Conservation (phyloP, 2,113 vertebrate genomes). For the Lagopus muta region DNA sequence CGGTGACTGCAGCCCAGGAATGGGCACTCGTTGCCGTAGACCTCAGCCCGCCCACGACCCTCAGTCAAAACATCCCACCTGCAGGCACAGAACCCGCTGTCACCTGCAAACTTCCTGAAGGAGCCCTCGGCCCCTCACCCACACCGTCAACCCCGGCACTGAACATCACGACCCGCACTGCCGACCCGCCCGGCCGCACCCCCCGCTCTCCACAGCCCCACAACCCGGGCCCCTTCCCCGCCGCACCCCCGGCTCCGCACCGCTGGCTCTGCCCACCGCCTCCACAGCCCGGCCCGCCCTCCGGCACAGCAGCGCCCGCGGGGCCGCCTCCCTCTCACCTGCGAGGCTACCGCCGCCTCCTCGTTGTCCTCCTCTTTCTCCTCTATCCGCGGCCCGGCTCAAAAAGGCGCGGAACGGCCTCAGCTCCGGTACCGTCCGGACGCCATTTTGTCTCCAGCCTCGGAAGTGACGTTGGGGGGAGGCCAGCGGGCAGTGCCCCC, state of each 20-base stretch:
- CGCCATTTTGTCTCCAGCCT: constrained; percentile 77
- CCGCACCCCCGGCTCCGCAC: neutral
- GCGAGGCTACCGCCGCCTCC: neutral
- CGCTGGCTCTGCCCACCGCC: neutral
- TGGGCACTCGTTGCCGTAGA: no score
- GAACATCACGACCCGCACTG: no score
- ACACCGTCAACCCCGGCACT: no score
- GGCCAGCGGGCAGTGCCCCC: neutral
- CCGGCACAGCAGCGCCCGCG: neutral
- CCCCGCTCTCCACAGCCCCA: neutral
- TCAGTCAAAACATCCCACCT: no score
- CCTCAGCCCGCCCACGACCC: no score
- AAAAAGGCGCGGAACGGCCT: constrained; percentile 19
- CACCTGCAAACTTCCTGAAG: no score
- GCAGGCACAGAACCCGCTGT: no score
- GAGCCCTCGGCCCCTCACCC: no score
- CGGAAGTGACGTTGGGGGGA: constrained; percentile 54
- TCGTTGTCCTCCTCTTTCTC: neutral
- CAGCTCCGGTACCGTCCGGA: constrained; percentile 64
- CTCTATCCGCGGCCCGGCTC: neutral
- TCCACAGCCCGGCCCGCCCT: neutral
- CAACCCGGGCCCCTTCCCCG: neutral
- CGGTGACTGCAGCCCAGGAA: no score
- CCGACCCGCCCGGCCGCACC: no score
- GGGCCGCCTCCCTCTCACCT: constrained; percentile 30